Evolutionary conservation across 1,140 invertebrate genomes (phyloP).

Genomic region (Adelges cooleyi): DNA sequence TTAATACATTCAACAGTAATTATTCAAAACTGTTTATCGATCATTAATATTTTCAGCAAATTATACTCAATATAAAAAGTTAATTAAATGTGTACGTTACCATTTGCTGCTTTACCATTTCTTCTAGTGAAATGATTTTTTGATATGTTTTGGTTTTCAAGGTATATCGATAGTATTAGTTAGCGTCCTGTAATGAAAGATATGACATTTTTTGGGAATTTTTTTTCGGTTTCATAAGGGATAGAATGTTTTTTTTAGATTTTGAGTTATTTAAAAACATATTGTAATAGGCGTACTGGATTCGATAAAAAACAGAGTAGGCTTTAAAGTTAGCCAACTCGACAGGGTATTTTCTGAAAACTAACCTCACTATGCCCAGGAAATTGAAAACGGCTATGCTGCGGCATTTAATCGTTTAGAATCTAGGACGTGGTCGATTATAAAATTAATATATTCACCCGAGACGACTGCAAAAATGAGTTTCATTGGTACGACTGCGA

Average conservation of each 20-base stretch:
- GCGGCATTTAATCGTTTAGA: not conserved
- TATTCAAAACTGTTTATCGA: no score
- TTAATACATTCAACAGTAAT: no score
- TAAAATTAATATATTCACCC: conserved; percentile 3
- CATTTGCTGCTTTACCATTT: no score
- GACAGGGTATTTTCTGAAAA: not conserved
- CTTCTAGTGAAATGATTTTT: no score
- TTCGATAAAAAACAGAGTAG: not conserved
- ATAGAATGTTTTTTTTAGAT: not conserved
- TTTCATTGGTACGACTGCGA: not conserved
- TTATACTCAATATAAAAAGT: no score
- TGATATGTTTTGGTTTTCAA: no score
- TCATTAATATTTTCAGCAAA: no score
- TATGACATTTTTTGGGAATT: no score
- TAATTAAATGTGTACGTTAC: no score
- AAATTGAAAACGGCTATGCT: not conserved
- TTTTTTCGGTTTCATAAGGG: no score
- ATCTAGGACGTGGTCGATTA: not conserved
- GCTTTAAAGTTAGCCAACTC: not conserved
- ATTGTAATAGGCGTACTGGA: not conserved
- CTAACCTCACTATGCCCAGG: not conserved
- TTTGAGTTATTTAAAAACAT: not conserved
- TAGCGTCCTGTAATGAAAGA: no score
- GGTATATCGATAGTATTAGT: no score
- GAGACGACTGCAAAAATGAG: not conserved